These are phyloP conservation scores for Chrysemys picta DNA, from an alignment of 2,113 vertebrate species.

Conservation along the genomic window DNA sequence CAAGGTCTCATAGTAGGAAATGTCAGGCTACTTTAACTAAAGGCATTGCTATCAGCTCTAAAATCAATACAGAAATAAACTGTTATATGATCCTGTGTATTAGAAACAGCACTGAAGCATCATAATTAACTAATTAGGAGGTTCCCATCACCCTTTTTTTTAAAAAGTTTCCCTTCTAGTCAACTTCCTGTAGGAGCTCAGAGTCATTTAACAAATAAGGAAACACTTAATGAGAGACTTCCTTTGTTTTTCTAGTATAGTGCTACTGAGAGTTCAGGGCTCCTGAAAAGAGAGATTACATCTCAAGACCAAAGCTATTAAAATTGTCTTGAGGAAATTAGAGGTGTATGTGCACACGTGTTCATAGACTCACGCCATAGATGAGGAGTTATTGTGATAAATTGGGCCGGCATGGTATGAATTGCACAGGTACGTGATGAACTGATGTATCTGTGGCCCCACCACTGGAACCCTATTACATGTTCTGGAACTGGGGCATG, in stretches of 20 bases:
- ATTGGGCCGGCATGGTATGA: not conserved
- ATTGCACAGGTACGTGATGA: not conserved
- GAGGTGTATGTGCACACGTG: not conserved
- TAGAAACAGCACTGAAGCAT: not conserved
- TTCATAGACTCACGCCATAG: not conserved
- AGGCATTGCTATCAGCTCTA: not conserved
- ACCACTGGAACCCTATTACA: not conserved
- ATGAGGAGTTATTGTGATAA: not conserved
- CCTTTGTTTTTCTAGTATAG: not conserved
- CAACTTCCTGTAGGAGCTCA: not conserved
- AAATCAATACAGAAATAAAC: not conserved
- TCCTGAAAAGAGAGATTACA: not conserved
- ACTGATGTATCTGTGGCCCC: not conserved
- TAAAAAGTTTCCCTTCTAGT: not conserved
- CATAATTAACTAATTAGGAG: not conserved
- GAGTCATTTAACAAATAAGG: not conserved
- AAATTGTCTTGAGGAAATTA: not conserved
- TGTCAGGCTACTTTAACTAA: not conserved
- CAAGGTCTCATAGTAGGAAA: not conserved
- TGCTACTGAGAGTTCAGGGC: not conserved
- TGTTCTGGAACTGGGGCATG: not conserved
- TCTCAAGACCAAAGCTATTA: not conserved
- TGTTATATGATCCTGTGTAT: not conserved
- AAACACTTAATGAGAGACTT: not conserved
- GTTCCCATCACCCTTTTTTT: rapidly evolving